Conservation (phyloP, 2,113 vertebrate genomes). For the Hippocampus guttulatus region DNA sequence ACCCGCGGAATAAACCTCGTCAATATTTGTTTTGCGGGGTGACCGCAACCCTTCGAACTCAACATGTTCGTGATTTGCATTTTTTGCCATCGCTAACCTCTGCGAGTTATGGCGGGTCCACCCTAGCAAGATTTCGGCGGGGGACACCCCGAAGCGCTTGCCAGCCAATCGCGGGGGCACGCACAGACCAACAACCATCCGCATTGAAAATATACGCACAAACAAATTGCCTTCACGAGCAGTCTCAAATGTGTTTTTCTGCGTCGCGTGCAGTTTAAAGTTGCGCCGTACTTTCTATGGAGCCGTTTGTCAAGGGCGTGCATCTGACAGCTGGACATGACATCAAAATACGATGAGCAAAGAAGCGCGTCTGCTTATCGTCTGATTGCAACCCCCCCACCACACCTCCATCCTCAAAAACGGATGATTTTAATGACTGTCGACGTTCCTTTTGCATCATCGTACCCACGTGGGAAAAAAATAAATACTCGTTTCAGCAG, state of each 20-base stretch:
- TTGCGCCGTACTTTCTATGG: conserved; percentile 20
- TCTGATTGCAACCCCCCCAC: conserved; percentile 7
- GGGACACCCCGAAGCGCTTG: no score
- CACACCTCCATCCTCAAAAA: no score
- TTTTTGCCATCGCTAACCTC: no score
- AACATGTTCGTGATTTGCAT: no score
- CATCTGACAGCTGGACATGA: conserved; percentile 30
- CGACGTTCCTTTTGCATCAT: conserved; percentile 2
- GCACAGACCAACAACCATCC: no score
- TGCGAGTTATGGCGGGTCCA: no score
- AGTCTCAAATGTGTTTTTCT: background rate
- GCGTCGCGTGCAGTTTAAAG: background rate
- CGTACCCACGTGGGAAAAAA: no score
- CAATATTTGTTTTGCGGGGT: no score
- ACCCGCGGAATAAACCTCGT: no score
- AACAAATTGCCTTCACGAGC: background rate
- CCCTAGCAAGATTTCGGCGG: no score
- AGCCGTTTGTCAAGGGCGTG: conserved; percentile 10
- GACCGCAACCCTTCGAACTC: no score
- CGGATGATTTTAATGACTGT: conserved; percentile 6
- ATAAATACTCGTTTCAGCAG: background rate
- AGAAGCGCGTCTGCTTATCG: background rate
- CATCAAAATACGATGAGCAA: background rate
- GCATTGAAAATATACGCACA: background rate
- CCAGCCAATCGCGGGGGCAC: no score